phyloP scores from a whole-genome alignment of 2,113 vertebrate species.

The Nothobranchius furzeri region DNA sequence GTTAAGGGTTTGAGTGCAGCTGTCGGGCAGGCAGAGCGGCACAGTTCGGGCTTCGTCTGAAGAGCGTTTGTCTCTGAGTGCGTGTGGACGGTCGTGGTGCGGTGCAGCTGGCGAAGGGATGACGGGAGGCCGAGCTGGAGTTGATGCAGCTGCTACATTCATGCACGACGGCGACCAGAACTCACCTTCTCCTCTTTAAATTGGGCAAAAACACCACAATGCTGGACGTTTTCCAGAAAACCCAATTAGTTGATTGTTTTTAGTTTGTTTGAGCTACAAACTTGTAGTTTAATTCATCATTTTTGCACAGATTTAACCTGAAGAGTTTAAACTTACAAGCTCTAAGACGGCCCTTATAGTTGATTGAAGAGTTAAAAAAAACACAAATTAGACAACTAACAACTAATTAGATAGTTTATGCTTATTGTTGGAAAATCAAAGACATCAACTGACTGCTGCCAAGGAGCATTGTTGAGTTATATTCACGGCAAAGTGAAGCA shows the following conservation, averaged over 20 bases:
- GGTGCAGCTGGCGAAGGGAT: constrained; percentile 70
- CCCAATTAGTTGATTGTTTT: constrained; percentile 18
- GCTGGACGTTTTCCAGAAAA: constrained; percentile 33
- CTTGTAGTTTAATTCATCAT: no score
- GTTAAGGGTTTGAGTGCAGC: constrained; percentile 78
- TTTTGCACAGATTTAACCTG: no score
- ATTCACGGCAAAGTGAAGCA: constrained; percentile 80
- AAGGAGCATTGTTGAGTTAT: constrained; percentile 75
- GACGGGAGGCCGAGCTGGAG: constrained; percentile 58
- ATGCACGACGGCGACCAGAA: constrained; percentile 56
- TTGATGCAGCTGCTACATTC: constrained; percentile 74
- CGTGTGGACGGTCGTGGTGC: constrained; percentile 53
- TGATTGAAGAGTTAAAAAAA: constrained; percentile 49
- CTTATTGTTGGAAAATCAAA: constrained; percentile 72
- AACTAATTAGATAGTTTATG: constrained; percentile 72
- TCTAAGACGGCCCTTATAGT: background rate
- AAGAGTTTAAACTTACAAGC: no score
- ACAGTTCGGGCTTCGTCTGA: constrained; percentile 73
- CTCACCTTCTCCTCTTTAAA: constrained; percentile 64
- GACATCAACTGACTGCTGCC: constrained; percentile 72
- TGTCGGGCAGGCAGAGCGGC: constrained; percentile 69
- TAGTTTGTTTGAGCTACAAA: background rate
- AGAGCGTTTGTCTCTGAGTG: constrained; percentile 76
- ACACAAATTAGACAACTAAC: constrained; percentile 30
- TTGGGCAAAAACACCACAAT: constrained; percentile 13